phyloP scores from a whole-genome alignment of 2,888 invertebrate species.

The Elysia crispata region DNA sequence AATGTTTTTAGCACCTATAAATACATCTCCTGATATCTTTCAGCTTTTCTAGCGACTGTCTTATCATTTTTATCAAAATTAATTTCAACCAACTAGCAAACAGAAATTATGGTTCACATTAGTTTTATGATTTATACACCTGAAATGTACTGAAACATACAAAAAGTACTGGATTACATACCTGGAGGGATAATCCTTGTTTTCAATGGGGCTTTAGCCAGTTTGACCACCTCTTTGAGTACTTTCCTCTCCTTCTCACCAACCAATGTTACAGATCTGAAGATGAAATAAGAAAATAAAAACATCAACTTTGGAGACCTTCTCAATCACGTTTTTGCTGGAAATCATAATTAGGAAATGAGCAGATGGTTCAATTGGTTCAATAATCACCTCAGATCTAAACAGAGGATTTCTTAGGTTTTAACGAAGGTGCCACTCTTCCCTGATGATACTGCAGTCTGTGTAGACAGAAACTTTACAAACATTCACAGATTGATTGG shows the following conservation, averaged over 20 bases:
- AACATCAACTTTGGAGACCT: not conserved
- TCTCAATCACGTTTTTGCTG: not conserved
- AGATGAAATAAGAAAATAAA: constrained; percentile 13
- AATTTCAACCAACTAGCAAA: no score
- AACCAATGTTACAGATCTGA: constrained; percentile 91
- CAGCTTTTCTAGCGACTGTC: no score
- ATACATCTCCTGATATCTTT: not conserved
- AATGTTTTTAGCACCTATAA: not conserved
- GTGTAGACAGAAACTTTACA: no score
- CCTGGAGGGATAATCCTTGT: constrained; percentile 89
- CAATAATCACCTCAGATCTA: not conserved
- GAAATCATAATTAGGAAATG: not conserved
- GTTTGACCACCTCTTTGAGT: constrained; percentile 93
- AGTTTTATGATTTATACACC: no score
- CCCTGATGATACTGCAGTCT: no score
- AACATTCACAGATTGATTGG: no score
- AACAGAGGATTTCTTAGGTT: no score
- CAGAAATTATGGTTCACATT: no score
- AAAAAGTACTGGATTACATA: no score
- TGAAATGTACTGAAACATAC: no score
- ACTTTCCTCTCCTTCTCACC: constrained; percentile 94
- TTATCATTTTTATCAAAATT: no score
- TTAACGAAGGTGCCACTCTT: no score
- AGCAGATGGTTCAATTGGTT: not conserved
- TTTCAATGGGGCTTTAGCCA: constrained; percentile 90